Base-by-base conservation (phyloP, 2,797 vertebrate species). In the Cottoperca gobio region DNA sequence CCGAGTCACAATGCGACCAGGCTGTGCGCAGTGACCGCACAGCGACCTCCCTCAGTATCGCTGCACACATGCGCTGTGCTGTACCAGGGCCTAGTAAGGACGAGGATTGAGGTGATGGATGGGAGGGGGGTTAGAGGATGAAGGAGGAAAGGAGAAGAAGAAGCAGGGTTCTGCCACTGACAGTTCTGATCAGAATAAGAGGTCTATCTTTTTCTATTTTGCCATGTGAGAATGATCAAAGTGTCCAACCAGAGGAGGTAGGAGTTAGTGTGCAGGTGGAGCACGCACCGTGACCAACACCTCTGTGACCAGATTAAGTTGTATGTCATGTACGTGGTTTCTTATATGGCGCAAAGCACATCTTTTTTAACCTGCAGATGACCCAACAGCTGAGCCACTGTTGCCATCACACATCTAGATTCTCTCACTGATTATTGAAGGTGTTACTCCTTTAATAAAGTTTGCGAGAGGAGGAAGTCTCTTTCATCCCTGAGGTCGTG, bases 1-100 rank as follows among this genome's bases (percentile, higher is more conserved):
- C 76, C 42, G 81, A 94, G 93, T 94, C 92, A 90, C 91, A 93
- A 88, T 81, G 89, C 85, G 72, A 88, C 86, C 90, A 39, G 84
- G 83, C 89, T 88, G 86, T 91, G 90, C 81, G 86, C 93, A 89
- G 81, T 95, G 94, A 94, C 95, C 94, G 91, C 78, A 84, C 78
- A 10, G 33, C 82, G 89, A 95, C 93, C 95, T 92, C 90, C 73
- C 93, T 89, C 89, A 72, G 86, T 91, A 90, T 72, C 73, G 19
- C 78, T 40, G 48, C 76, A 65, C 73, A 75, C 70, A 49, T 78
- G 74, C 77, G 4, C 83, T 81, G 73, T 21, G 73, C 83, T 73
- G 73, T 50, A 81, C 45, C 72, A 48, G 69, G 71, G 75, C 65
- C 77, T 52, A 82, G 77, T 66, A 23, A 58, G 69, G 70, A 66